Conservation (phyloP, 2,888 invertebrate species). For the Hoplodrina ambigua region DNA sequence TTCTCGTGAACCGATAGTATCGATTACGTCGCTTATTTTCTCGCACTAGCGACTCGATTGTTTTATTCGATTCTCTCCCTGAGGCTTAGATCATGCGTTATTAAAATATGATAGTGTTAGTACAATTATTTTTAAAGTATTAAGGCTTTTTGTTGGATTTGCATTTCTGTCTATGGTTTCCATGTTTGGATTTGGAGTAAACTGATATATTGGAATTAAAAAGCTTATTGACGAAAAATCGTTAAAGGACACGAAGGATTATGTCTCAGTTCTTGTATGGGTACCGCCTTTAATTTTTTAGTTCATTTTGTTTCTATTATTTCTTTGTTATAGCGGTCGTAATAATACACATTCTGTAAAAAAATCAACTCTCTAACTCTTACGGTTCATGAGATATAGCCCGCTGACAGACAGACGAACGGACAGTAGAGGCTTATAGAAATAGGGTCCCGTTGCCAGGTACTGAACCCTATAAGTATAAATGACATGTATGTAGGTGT, state of each 20-base stretch:
- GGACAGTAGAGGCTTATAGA: too few relatives aligned
- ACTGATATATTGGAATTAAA: not conserved
- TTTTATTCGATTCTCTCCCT: constrained; percentile 82
- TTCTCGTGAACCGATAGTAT: constrained; percentile 87
- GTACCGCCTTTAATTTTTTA: too few relatives aligned
- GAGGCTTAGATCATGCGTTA: constrained; percentile 72
- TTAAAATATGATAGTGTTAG: constrained; percentile 52
- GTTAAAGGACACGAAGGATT: not conserved
- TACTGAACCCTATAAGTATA: too few relatives aligned
- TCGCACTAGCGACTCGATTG: constrained; percentile 84
- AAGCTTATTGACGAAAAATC: not conserved
- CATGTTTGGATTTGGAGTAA: not conserved
- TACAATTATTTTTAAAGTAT: constrained; percentile 63
- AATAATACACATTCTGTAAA: too few relatives aligned
- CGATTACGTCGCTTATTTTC: constrained; percentile 87
- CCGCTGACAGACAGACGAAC: too few relatives aligned
- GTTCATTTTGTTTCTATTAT: too few relatives aligned
- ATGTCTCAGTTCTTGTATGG: too few relatives aligned
- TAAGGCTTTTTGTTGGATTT: not conserved
- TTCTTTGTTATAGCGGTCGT: too few relatives aligned
- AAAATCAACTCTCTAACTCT: too few relatives aligned
- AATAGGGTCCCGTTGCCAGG: too few relatives aligned
- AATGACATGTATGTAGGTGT: not conserved
- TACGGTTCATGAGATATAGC: too few relatives aligned
- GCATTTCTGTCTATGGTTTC: not conserved